phyloP scores from a whole-genome alignment of 2,113 vertebrate species.

The Mustelus asterias region DNA sequence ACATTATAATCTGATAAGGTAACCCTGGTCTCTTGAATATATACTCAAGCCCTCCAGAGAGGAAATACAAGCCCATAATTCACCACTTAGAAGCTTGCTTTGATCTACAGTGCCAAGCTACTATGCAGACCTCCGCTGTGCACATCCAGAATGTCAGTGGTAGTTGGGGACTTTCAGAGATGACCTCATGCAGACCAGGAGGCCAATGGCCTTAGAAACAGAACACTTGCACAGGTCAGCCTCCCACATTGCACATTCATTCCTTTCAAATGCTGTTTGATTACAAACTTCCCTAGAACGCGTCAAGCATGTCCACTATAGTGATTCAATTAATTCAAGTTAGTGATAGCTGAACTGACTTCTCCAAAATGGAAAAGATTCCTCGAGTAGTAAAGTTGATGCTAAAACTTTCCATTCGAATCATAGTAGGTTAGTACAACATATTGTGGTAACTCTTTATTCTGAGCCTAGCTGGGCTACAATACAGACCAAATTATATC shows the following conservation, averaged over 20 bases:
- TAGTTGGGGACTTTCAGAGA: not conserved
- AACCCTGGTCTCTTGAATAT: constrained; percentile 5
- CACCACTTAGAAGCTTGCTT: constrained; percentile 17
- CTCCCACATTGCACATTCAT: constrained; percentile 25
- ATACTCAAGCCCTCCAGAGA: constrained; percentile 9
- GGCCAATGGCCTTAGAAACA: not conserved
- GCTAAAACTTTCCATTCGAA: not conserved
- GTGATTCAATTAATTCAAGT: not conserved
- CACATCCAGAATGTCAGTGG: constrained; percentile 10
- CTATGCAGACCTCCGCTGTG: not conserved
- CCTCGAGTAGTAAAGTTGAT: not conserved
- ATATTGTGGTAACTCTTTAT: not conserved
- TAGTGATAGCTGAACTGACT: not conserved
- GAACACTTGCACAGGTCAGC: not conserved
- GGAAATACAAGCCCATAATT: constrained; percentile 32
- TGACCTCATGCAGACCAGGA: constrained; percentile 1
- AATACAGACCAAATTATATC: not conserved
- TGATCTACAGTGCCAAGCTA: constrained; percentile 15
- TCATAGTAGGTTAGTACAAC: not conserved
- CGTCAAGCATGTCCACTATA: not conserved
- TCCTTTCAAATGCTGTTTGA: not conserved
- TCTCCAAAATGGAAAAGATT: not conserved
- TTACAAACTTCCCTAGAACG: not conserved
- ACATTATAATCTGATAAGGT: constrained; percentile 11
- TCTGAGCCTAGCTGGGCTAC: not conserved